These are phyloP conservation scores for Zonitis immaculata DNA, from an alignment of 2,888 invertebrate species.

Conservation along the genomic window DNA sequence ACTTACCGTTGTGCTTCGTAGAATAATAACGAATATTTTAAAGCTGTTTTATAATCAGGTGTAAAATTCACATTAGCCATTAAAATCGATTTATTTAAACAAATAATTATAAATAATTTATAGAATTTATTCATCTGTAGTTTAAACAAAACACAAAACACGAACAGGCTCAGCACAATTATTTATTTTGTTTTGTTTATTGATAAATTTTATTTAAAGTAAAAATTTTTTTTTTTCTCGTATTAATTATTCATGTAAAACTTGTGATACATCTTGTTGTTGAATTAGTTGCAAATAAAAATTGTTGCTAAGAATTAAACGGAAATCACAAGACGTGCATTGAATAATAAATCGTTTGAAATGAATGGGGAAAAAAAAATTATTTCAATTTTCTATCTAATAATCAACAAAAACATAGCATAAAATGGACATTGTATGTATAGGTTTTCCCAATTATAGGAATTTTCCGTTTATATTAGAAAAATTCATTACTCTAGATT, in stretches of 20 bases:
- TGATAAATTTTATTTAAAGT: no score
- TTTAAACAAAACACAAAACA: neutral
- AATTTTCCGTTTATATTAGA: no score
- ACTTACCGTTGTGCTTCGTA: conserved; percentile 51
- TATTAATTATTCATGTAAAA: neutral
- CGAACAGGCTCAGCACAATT: neutral
- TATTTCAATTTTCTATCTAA: no score
- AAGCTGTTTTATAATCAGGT: conserved; percentile 48
- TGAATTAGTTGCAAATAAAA: neutral
- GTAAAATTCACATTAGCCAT: neutral
- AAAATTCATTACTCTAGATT: no score
- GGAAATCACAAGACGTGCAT: neutral
- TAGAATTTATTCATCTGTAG: neutral
- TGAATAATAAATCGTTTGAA: neutral
- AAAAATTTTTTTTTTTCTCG: no score
- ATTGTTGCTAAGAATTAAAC: neutral
- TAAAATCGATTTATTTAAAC: neutral
- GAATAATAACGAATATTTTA: conserved; percentile 52
- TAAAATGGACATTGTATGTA: no score
- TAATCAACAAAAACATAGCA: no score
- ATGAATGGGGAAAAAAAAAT: neutral
- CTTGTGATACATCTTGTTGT: neutral
- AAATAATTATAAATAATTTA: neutral
- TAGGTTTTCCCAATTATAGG: no score
- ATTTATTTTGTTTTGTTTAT: neutral